Evolutionary conservation across 2,888 invertebrate genomes (phyloP).

Genomic region (Aproaerema taeniolella): DNA sequence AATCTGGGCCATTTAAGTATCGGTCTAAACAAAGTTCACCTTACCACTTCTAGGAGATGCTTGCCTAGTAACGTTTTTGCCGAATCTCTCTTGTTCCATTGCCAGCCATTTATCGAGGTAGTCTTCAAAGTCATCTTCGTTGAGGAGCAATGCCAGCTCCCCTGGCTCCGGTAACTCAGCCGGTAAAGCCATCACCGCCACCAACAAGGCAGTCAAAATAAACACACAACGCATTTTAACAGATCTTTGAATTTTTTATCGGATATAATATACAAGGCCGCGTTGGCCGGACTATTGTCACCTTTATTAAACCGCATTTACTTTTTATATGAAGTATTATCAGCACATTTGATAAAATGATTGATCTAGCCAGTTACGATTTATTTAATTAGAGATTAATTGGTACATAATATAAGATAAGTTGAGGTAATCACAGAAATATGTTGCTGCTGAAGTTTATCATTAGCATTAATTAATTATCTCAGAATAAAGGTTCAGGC

Average conservation of each 20-base stretch:
- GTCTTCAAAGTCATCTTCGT: conserved; percentile 67
- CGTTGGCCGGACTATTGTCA: neutral
- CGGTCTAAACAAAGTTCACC: too few species aligned
- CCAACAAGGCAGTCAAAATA: conserved; percentile 28
- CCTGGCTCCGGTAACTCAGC: conserved; percentile 46
- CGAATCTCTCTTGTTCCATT: conserved; percentile 30
- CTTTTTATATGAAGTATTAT: too few species aligned
- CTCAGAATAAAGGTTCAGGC: too few species aligned
- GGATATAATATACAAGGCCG: neutral
- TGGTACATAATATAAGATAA: too few species aligned
- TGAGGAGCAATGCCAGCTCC: conserved; percentile 46
- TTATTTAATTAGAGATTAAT: too few species aligned
- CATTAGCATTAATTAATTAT: too few species aligned
- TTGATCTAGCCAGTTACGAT: too few species aligned
- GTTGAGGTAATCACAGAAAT: too few species aligned
- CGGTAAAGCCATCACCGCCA: conserved; percentile 32
- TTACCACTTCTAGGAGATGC: conserved; percentile 2
- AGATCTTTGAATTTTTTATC: conserved; percentile 12
- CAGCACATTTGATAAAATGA: too few species aligned
- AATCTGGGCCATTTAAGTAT: too few species aligned
- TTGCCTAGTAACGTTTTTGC: neutral
- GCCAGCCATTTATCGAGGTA: conserved; percentile 61
- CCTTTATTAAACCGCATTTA: too few species aligned
- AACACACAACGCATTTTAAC: conserved; percentile 27
- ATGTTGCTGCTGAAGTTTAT: too few species aligned